Evolutionary conservation across 2,113 vertebrate genomes (phyloP).

Genomic region (Pelobates fuscus): DNA sequence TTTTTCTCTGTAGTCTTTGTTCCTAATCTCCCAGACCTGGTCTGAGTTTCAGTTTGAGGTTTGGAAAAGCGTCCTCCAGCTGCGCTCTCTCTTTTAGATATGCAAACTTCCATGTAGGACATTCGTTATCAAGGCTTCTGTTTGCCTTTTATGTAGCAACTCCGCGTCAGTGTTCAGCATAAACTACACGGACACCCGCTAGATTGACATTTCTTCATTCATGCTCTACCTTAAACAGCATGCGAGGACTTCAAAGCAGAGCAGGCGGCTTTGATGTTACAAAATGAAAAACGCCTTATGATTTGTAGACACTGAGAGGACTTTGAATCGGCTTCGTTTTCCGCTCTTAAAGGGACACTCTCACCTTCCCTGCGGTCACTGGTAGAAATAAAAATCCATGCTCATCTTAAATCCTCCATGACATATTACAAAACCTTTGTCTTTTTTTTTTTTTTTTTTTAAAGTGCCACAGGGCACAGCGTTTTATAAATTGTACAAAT

Average conservation of each 20-base stretch:
- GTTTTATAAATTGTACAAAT: neutral
- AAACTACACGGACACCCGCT: constrained; percentile 97
- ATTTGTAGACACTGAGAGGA: constrained; percentile 89
- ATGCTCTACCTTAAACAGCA: constrained; percentile 98
- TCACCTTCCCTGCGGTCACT: constrained; percentile 59
- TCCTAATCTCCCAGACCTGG: constrained; percentile 66
- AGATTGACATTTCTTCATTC: constrained; percentile 97
- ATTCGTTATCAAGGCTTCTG: constrained; percentile 94
- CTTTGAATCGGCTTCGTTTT: constrained; percentile 78
- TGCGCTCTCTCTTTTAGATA: constrained; percentile 71
- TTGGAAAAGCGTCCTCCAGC: constrained; percentile 67
- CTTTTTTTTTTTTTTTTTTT: neutral
- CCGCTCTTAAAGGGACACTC: constrained; percentile 58
- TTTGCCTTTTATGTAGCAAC: constrained; percentile 92
- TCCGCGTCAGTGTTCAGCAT: constrained; percentile 87
- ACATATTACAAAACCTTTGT: constrained; percentile 32
- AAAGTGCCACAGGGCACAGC: neutral
- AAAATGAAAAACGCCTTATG: constrained; percentile 91
- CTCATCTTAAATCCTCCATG: constrained; percentile 20
- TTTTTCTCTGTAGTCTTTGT: constrained; percentile 42
- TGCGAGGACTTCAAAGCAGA: constrained; percentile 91
- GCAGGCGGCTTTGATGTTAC: constrained; percentile 88
- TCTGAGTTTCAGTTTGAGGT: constrained; percentile 67
- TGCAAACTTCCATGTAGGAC: constrained; percentile 84
- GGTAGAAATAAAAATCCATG: constrained; percentile 26